Evolutionary conservation across 1,140 invertebrate genomes (phyloP).

Genomic region (Mactra quadrangularis): DNA sequence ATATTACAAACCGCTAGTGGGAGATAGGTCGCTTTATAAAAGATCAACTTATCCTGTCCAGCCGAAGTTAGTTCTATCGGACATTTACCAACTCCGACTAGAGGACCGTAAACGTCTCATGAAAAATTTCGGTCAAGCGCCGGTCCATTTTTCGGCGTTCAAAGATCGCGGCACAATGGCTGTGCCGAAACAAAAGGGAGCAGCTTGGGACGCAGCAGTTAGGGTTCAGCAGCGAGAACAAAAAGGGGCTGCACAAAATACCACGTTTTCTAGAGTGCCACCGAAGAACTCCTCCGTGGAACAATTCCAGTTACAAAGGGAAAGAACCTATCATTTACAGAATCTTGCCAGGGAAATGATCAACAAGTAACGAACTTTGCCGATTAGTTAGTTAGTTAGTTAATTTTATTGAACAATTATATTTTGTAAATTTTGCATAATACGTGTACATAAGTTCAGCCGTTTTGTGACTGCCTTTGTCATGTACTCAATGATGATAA

Average conservation of each 20-base stretch:
- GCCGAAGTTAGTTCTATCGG: conserved; percentile 13
- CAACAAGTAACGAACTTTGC: conserved; percentile 40
- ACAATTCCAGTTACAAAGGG: conserved; percentile 44
- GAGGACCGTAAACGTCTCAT: conserved; percentile 22
- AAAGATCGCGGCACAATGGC: conserved; percentile 8
- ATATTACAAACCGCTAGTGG: conserved; percentile 44
- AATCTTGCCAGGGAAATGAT: conserved; percentile 43
- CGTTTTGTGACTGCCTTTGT: too few species aligned
- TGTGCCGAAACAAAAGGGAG: conserved; percentile 12
- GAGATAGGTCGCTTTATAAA: conserved; percentile 37
- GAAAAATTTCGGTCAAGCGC: conserved; percentile 34
- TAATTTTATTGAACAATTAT: too few species aligned
- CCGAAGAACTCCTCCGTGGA: conserved; percentile 3
- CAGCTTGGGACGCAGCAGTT: neutral
- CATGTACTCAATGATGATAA: too few species aligned
- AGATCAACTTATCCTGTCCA: conserved; percentile 20
- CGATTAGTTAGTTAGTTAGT: too few species aligned
- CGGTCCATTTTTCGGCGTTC: conserved; percentile 40
- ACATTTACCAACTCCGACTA: conserved; percentile 50
- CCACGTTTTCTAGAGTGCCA: conserved; percentile 1
- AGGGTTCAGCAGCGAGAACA: conserved; percentile 5
- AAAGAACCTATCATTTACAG: conserved; percentile 49
- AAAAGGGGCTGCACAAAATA: neutral
- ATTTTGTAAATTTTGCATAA: too few species aligned
- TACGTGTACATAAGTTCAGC: too few species aligned